These are phyloP conservation scores for Thelohanellus kitauei DNA, from an alignment of 30 jellyfish, hydroid and myxozoan species.

Conservation along the genomic window DNA sequence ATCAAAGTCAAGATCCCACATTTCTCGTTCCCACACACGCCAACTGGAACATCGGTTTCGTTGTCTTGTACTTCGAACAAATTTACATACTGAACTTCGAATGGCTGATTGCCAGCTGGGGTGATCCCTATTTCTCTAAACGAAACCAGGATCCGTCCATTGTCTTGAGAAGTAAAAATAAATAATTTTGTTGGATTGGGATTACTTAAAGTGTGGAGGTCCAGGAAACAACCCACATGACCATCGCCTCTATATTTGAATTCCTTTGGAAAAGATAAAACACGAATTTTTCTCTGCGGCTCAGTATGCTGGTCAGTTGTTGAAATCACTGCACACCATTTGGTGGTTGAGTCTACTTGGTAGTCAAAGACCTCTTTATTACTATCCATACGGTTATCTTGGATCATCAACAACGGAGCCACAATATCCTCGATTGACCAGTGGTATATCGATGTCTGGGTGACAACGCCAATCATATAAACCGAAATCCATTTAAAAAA, in stretches of 20 bases:
- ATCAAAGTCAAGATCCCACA: constrained; percentile 44
- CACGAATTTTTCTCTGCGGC: constrained; percentile 74
- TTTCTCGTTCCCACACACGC: constrained; percentile 21
- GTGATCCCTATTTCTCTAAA: constrained; percentile 92
- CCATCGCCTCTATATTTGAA: too few species aligned
- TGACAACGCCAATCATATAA: constrained; percentile 62
- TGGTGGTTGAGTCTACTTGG: neutral
- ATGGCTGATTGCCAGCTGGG: constrained; percentile 92
- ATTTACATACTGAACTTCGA: constrained; percentile 64
- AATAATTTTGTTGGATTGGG: constrained; percentile 51
- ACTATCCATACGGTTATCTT: too few species aligned
- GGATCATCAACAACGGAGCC: too few species aligned
- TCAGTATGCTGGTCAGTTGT: constrained; percentile 91
- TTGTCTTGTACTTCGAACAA: constrained; percentile 90
- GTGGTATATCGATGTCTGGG: constrained; percentile 78
- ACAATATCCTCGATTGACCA: constrained; percentile 82
- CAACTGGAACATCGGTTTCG: constrained; percentile 86
- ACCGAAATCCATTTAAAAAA: constrained; percentile 91
- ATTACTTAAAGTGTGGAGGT: constrained; percentile 44
- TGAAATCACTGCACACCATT: constrained; percentile 4
- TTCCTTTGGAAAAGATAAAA: constrained; percentile 91
- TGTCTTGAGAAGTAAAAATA: neutral
- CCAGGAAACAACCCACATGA: constrained; percentile 91
- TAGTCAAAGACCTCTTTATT: neutral
- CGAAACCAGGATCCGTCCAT: neutral